Base-by-base conservation (phyloP, 2,888 invertebrate genomes). In the Ferrisia virgata region DNA sequence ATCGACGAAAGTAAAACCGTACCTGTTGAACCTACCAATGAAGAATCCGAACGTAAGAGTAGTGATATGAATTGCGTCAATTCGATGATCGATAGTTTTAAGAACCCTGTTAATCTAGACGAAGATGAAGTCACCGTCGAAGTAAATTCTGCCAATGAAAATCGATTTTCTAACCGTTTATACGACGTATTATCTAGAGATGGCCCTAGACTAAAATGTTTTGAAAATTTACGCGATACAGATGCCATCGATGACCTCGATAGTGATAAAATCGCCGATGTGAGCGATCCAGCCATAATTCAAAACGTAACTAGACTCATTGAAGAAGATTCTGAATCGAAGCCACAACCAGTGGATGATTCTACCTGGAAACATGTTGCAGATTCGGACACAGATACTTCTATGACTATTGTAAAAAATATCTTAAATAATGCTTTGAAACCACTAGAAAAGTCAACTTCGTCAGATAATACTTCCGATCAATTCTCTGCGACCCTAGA, bases 131-230 rank as follows among this genome's bases (percentile, higher is more conserved):
- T 31, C 22, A 36, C 36, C 25, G 43, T 79, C 43, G 79, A 79
- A 1, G 18, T 47, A 15, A 79, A 28, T 22, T 3, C 36, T 8
- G 2, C 3, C 9, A 76, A 33, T 36, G 36, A 82, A 36, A 25
- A 22, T 28, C 36, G 22, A 18, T 82, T 82, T 25, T 82, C 82
- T 18, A 58, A 64, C 69, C 58, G 58, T n/a, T 36, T 82, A 11
- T 82, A 82, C 82, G 82, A 82, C 36, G 53, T 36, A 69, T 58
- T 82, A 25, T 33, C 82, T 6, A 22, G 18, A 8, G 47, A 6
- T 33, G 15, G 18, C 0, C 76, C 83, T 9, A 33, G 83, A 18
- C 43, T 83, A 2, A 83, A 43, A 43, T 83, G 83, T 31, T 83
- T 83, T n/a, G 43, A 79, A 9, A 76, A 76, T n/a, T 43, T 25